phyloP scores from a whole-genome alignment of 2,888 invertebrate genomes.

The Hydropsyche betteni region DNA sequence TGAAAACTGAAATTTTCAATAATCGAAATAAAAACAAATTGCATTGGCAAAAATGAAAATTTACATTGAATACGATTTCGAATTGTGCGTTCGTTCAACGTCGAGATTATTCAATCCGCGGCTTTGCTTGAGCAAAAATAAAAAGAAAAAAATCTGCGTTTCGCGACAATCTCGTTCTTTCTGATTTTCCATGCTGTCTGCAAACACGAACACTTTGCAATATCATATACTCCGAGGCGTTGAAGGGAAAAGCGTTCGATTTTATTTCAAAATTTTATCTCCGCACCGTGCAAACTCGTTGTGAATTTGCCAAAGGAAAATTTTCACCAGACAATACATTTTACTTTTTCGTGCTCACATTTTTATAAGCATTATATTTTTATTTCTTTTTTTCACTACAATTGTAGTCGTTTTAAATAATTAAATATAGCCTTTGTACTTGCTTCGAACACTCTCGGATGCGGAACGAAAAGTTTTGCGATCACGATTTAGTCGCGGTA shows the following conservation, averaged over 20 bases:
- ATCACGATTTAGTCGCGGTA: not conserved
- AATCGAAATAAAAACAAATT: no score
- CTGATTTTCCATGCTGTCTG: conserved; percentile 17
- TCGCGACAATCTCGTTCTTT: conserved; percentile 16
- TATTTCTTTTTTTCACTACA: no score
- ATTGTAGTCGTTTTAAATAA: no score
- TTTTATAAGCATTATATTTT: no score
- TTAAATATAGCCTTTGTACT: no score
- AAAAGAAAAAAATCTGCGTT: not conserved
- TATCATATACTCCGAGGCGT: conserved; percentile 1
- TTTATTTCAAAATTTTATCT: conserved; percentile 13
- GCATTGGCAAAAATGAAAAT: no score
- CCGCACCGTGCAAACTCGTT: not conserved
- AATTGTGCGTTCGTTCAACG: not conserved
- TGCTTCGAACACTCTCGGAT: not conserved
- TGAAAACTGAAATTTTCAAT: no score
- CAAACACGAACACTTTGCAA: conserved; percentile 6
- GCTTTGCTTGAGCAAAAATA: not conserved
- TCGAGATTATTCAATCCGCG: conserved; percentile 1
- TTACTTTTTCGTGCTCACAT: no score
- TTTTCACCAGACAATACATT: no score
- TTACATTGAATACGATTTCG: no score
- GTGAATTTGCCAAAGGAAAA: not conserved
- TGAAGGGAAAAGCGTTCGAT: conserved; percentile 2
- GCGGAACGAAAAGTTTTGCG: conserved; percentile 7